Conservation (phyloP, 1,140 invertebrate genomes). For the Hylyphantes graminicola region DNA sequence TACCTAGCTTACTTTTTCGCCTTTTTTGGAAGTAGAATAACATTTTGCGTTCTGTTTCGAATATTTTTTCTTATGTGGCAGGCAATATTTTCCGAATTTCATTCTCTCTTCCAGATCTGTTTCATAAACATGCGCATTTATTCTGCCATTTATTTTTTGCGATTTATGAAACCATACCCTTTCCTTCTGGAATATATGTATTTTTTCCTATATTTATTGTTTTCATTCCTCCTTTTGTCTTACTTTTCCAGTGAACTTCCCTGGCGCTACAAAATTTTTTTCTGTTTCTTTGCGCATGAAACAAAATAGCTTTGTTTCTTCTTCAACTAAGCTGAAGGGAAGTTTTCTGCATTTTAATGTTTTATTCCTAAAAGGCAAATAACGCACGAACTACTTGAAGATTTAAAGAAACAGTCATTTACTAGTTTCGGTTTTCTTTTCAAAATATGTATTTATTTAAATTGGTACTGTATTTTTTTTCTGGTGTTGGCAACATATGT, state of each 20-base stretch:
- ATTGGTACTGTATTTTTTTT: neutral
- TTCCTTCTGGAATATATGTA: slow-evolving; percentile 29
- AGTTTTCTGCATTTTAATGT: neutral
- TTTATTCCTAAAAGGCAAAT: neutral
- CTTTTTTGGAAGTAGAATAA: slow-evolving; percentile 18
- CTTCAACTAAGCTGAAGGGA: neutral
- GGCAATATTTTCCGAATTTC: slow-evolving; percentile 56
- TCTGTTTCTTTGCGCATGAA: slow-evolving; percentile 19
- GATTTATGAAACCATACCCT: slow-evolving; percentile 27
- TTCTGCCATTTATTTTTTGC: slow-evolving; percentile 48
- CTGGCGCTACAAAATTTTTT: neutral
- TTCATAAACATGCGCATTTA: slow-evolving; percentile 59
- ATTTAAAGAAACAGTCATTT: neutral
- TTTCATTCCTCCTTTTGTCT: neutral
- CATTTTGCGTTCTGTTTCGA: slow-evolving; percentile 11
- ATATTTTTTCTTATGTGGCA: slow-evolving; percentile 40
- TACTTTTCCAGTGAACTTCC: neutral
- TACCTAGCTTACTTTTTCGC: slow-evolving; percentile 29
- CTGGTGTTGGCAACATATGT: too few relatives aligned
- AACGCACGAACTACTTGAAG: neutral
- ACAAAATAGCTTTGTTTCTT: slow-evolving; percentile 33
- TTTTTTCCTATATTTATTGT: slow-evolving; percentile 23
- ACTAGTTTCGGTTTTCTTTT: neutral
- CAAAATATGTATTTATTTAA: slow-evolving; percentile 17
- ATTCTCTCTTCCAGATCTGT: slow-evolving; percentile 51